These are phyloP conservation scores for Drosophila imparisetae DNA, from an alignment of 2,888 invertebrate genomes.

Conservation along the genomic window DNA sequence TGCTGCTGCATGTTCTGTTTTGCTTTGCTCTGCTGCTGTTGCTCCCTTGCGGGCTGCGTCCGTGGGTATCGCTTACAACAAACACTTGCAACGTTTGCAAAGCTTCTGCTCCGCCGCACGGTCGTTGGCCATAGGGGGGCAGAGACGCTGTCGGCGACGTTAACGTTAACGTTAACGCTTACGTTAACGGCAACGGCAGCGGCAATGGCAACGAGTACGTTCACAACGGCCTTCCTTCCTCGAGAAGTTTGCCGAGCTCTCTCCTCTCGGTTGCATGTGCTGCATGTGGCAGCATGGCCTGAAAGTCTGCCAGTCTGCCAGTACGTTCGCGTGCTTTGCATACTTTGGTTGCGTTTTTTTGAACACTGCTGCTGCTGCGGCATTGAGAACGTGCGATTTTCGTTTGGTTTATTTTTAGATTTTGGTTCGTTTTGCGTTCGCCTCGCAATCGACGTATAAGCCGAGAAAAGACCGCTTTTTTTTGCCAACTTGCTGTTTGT, in stretches of 20 bases:
- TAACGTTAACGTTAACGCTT: constrained; percentile 55
- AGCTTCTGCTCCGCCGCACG: constrained; percentile 62
- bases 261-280: constrained; percentile 56
- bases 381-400: constrained; percentile 25
- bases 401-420: constrained; percentile 32
- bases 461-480: constrained; percentile 12
- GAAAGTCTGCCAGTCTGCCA: constrained; percentile 70
- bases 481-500: constrained; percentile 42
- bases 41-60: constrained; percentile 68
- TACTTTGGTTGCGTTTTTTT: constrained; percentile 83
- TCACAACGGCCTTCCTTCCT: constrained; percentile 60
- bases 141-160: constrained; percentile 44
- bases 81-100: constrained; percentile 79
- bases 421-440: constrained; percentile 28
- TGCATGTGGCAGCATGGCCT: constrained; percentile 55
- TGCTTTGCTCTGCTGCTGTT: constrained; percentile 23
- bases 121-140: constrained; percentile 50
- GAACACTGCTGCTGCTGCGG: constrained; percentile 50
- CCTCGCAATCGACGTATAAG: constrained; percentile 42
- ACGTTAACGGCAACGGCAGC: constrained; percentile 39
- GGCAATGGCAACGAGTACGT: constrained; percentile 11
- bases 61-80: constrained; percentile 78
- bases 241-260: constrained; percentile 75
- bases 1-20: constrained; percentile 17
- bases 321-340: constrained; percentile 84